These are phyloP conservation scores for Toxotes chatareus DNA, from an alignment of 2,113 vertebrate genomes.

Conservation along the genomic window DNA sequence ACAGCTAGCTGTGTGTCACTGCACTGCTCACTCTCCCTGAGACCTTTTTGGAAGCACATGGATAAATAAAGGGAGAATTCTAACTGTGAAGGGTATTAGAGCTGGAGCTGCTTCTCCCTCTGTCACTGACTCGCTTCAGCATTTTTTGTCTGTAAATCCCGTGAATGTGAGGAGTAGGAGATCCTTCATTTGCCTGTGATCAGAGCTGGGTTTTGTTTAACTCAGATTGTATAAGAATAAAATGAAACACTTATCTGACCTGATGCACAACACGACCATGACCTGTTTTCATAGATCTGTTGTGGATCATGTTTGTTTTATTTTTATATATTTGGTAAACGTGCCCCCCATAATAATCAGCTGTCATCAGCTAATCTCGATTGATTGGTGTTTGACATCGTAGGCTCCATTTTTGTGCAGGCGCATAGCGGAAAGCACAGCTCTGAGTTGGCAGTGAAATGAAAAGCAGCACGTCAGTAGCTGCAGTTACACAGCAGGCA, in stretches of 20 bases:
- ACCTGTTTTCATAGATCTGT: not conserved
- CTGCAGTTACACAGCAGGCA: too few relatives aligned
- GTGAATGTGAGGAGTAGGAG: not conserved
- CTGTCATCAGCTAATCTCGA: not conserved
- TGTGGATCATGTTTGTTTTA: not conserved
- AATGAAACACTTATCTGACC: not conserved
- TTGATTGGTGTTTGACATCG: not conserved
- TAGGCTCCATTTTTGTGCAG: too few relatives aligned
- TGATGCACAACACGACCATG: too few relatives aligned
- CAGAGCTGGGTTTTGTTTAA: not conserved
- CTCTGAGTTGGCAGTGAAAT: too few relatives aligned
- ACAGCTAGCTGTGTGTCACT: not conserved
- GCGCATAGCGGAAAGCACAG: too few relatives aligned
- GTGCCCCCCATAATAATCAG: not conserved
- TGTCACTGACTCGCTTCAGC: not conserved
- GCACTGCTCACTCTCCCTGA: not conserved
- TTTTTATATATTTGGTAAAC: not conserved
- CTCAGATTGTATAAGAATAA: not conserved
- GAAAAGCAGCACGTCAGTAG: too few relatives aligned
- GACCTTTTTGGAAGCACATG: constrained; percentile 2
- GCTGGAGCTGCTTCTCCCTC: not conserved
- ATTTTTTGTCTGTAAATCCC: not conserved
- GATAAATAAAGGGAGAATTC: constrained; percentile 6
- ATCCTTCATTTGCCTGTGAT: not conserved
- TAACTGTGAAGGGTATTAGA: not conserved